Conservation (phyloP, 2,888 invertebrate species). For the Cheilosia scutellata region DNA sequence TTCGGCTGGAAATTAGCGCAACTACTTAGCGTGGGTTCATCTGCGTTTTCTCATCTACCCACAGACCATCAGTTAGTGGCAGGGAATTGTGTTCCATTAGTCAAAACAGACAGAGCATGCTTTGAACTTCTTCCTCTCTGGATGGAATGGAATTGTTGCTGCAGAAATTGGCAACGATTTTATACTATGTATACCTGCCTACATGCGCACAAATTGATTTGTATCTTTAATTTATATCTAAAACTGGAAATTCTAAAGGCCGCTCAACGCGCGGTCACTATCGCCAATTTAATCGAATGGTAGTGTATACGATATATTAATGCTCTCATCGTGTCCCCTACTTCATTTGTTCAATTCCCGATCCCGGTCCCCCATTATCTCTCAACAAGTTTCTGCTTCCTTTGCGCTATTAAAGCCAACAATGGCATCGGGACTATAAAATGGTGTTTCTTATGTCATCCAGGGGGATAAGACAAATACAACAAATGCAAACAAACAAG, state of each 20-base stretch:
- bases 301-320: conserved; percentile 31
- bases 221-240: conserved; percentile 69
- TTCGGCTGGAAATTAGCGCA: conserved; percentile 39
- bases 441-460: conserved; percentile 69
- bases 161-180: conserved; percentile 9
- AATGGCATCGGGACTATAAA: conserved; percentile 57
- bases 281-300: conserved; percentile 59
- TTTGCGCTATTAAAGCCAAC: conserved; percentile 53
- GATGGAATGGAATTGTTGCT: not conserved
- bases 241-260: conserved; percentile 48
- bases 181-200: conserved; percentile 28
- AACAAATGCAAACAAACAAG: not conserved
- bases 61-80: conserved; percentile 13
- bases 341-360: conserved; percentile 11
- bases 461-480: conserved; percentile 38
- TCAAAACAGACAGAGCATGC: conserved; percentile 34
- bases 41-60: conserved; percentile 37
- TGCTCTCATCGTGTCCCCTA: conserved; percentile 24
- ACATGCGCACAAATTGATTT: conserved; percentile 70
- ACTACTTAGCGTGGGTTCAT: conserved; percentile 44
- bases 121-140: conserved; percentile 5
- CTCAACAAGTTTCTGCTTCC: conserved; percentile 62
- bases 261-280: not conserved
- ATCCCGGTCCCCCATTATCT: conserved; percentile 35
- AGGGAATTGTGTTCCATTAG: conserved; percentile 49